These are phyloP conservation scores for Leptinotarsa undecemlineata DNA, from an alignment of 1,140 invertebrate genomes.

Conservation along the genomic window DNA sequence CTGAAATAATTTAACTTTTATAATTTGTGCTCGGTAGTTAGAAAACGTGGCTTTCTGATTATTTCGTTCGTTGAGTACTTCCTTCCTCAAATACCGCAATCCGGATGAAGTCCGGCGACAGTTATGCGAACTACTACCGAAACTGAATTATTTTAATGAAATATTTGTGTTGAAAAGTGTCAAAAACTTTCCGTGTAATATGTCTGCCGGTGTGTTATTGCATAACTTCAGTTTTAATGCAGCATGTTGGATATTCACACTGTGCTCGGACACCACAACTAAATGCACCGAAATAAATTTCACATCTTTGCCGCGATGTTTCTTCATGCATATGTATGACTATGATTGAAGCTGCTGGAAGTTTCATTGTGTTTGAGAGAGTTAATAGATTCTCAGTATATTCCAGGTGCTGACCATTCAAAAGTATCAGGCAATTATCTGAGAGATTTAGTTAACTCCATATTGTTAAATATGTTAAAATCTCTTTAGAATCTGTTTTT, in stretches of 20 bases:
- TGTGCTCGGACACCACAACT: background rate
- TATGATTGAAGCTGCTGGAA: no score
- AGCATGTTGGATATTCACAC: background rate
- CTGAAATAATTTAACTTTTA: background rate
- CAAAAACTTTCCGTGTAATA: background rate
- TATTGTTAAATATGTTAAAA: no score
- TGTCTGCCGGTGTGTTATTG: slow-evolving; percentile 10
- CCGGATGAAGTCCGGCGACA: background rate
- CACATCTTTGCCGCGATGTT: background rate
- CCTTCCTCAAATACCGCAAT: background rate
- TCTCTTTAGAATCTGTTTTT: no score
- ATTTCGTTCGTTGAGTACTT: no score
- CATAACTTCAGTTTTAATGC: slow-evolving; percentile 16
- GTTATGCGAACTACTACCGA: background rate
- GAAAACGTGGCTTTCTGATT: no score
- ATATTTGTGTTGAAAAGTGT: slow-evolving; percentile 16
- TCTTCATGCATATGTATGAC: no score
- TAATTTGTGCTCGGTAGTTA: no score
- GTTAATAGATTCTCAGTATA: no score
- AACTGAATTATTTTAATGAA: slow-evolving; percentile 18
- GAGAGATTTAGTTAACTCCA: no score
- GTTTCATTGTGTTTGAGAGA: no score
- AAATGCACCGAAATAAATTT: background rate
- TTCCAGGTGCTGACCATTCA: no score
- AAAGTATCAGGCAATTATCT: no score